Evolutionary conservation across 1,140 invertebrate species (phyloP).

Genomic region (Neomicropteryx cornuta): DNA sequence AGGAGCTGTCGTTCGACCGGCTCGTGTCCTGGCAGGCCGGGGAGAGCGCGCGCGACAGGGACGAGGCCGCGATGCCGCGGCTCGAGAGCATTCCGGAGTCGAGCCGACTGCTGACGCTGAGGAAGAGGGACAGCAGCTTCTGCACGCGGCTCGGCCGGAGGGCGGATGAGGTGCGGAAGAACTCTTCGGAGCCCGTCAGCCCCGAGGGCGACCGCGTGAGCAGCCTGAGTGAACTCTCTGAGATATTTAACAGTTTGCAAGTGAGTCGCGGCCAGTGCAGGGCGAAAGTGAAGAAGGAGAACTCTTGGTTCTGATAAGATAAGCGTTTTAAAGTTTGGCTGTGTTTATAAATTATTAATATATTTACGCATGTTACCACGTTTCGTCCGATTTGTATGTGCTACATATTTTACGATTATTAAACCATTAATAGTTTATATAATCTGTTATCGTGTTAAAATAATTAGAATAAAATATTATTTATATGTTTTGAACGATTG

Average conservation of each 20-base stretch:
- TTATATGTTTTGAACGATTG: no score
- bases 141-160: constrained; percentile 16
- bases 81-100: constrained; percentile 26
- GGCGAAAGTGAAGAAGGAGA: constrained; percentile 32
- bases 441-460: no score
- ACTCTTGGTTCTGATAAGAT: constrained; percentile 34
- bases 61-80: constrained; percentile 28
- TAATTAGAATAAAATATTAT: no score
- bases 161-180: constrained; percentile 18
- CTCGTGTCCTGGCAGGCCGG: constrained; percentile 18
- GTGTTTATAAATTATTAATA: no score
- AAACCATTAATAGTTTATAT: no score
- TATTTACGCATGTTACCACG: no score
- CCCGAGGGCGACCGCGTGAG: no score
- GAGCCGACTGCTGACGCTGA: constrained; percentile 27
- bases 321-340: no score
- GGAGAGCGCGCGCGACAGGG: constrained; percentile 25
- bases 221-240: constrained; percentile 26
- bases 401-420: no score
- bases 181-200: no score
- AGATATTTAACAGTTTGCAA: constrained; percentile 31
- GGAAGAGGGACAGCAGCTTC: constrained; percentile 25
- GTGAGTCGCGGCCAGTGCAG: constrained; percentile 26
- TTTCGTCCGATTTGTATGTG: no score
- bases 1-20: constrained; percentile 13